A percentile compares a stretch with the other conserved stretches of the same genome.
These are phyloP conservation scores for Lophius americanus DNA, from an alignment of 2,797 vertebrate species.

Conservation along the genomic window DNA sequence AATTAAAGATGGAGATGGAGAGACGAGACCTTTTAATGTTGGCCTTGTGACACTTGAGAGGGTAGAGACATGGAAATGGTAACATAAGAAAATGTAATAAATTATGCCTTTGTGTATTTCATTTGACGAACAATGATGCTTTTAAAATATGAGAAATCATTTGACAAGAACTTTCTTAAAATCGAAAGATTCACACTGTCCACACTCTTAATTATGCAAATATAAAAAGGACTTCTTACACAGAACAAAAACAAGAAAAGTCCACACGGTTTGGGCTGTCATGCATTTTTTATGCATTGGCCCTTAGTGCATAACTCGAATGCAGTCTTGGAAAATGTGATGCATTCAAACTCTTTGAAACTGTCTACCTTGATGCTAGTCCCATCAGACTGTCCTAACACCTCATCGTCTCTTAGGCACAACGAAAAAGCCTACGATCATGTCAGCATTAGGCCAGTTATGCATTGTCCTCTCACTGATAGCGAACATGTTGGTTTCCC, in stretches of 20 bases:
- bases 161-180: neutral
- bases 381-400: constrained; percentile 49
- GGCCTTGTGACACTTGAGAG: constrained; percentile 75
- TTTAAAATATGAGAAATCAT: constrained; percentile 29
- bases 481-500: constrained; percentile 42
- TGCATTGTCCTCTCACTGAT: constrained; percentile 45
- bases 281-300: constrained; percentile 14
- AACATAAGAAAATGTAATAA: constrained; percentile 60
- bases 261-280: neutral
- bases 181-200: neutral
- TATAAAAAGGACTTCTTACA: constrained; percentile 49
- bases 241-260: constrained; percentile 12
- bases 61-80: constrained; percentile 66
- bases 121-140: constrained; percentile 43
- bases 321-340: constrained; percentile 28
- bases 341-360: constrained; percentile 32
- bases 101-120: constrained; percentile 32
- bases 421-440: constrained; percentile 37
- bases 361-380: constrained; percentile 34
- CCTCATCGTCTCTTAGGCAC: constrained; percentile 64
- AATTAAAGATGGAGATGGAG: constrained; percentile 77
- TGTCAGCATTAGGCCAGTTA: constrained; percentile 36
- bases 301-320: constrained; percentile 32
- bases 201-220: constrained; percentile 47
- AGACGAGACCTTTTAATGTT: constrained; percentile 70